Base-by-base conservation (phyloP, 2,888 invertebrate species). In the Pyrocoelia pectoralis region DNA sequence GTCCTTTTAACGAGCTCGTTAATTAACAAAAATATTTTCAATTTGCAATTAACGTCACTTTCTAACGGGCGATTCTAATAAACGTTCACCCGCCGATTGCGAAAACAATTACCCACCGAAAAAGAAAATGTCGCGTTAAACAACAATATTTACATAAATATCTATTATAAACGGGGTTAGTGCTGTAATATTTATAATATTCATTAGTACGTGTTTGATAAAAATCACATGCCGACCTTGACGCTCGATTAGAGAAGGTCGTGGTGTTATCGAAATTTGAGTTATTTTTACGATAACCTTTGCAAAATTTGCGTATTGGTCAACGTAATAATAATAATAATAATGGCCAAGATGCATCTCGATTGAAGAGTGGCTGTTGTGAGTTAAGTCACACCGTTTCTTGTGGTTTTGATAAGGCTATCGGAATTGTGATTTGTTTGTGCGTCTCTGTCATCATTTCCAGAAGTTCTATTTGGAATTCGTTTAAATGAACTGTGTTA, bases 151-250 rank as follows among this genome's bases (percentile, higher is more conserved):
- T 48, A 48, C 48, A 12, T 48, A n/a, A n/a, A n/a, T 48, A 2
- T 24, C 3, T 24, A 6, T 24, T 5, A 4, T 19, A 18, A 50
- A 50, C 18, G 13, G 50, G 50, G 50, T 29, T 50, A 52, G 24
- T 52, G 58, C 51, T 41, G 52, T 51, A 52, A 43, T 33, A 58
- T 61, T 43, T 5, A 5, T 61, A 43, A 56, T 51, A 51, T 62
- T 62, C 40, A 40, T 49, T 18, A 38, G 52, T 41, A 6, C 50
- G 15, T 24, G 15, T 41, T 57, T 52, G 52, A 53, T 52, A 40
- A 49, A 51, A 56, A 24, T 56, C 61, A 48, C 40, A 57, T 62
- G 61, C 38, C 61, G 61, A 57, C 61, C 61, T 62, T 62, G 61
- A 18, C 52, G 14, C 8, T 48, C 28, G 56, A 56, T 56, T 56